Percentiles rank a stretch among this genome's conserved stretches.
Conservation (phyloP, 2,113 vertebrate species). For the Clarias magur region DNA sequence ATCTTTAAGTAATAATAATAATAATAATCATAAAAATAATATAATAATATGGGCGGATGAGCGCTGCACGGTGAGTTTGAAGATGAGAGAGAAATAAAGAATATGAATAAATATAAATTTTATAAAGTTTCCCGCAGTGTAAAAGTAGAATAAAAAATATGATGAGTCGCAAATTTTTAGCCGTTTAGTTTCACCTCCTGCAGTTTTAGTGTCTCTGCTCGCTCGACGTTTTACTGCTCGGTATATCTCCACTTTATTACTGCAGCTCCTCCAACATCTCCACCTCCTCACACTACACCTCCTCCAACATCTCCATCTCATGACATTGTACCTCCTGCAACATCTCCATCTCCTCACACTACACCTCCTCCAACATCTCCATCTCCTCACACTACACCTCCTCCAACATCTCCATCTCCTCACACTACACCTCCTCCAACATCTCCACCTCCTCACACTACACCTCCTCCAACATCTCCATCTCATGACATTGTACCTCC, state of each 20-base stretch:
- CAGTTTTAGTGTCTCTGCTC: slow-evolving; percentile 1
- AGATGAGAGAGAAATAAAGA: background rate
- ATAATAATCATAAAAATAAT: background rate
- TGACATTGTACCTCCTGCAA: no score
- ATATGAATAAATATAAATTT: background rate
- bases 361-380: no score
- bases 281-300: background rate
- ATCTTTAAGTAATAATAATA: background rate
- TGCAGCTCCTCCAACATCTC: background rate
- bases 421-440: no score
- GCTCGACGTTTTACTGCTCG: background rate
- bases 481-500: no score
- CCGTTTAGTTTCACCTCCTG: background rate
- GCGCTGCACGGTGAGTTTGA: background rate
- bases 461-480: no score
- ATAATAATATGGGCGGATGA: background rate
- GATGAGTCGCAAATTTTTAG: background rate
- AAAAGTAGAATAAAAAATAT: background rate
- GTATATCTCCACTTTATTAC: background rate
- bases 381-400: no score
- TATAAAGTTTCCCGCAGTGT: background rate
- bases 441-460: no score
- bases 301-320: background rate
- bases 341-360: no score
- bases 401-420: no score